phyloP scores from a whole-genome alignment of 2,797 vertebrate species.

The Vipera latastei region DNA sequence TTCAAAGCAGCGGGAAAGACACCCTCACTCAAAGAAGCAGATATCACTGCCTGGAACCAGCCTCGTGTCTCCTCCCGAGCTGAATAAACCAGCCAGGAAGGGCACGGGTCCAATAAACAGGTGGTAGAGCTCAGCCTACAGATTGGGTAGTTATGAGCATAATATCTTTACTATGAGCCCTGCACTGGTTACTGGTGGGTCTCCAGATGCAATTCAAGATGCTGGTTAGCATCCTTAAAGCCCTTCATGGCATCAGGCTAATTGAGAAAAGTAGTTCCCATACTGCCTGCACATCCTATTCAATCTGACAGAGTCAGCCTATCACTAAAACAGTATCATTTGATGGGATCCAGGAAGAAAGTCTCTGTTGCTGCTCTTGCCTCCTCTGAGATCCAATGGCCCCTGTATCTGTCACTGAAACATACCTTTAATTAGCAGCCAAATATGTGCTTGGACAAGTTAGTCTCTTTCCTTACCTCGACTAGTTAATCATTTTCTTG shows the following conservation, averaged over 20 bases:
- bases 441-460: background rate
- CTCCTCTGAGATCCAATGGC: background rate
- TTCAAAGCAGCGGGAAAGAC: too few species aligned
- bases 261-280: background rate
- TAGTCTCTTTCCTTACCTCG: background rate
- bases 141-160: background rate
- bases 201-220: background rate
- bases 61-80: too few species aligned
- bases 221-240: background rate
- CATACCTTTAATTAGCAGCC: background rate
- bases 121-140: too few species aligned
- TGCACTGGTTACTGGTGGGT: background rate
- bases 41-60: too few species aligned
- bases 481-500: background rate
- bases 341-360: background rate
- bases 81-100: too few species aligned
- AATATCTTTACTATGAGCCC: background rate
- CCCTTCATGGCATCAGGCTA: background rate
- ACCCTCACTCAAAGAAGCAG: too few species aligned
- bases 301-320: background rate
- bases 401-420: background rate
- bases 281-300: background rate
- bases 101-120: too few species aligned
- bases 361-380: background rate
- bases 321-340: background rate